Evolutionary conservation across 2,888 invertebrate genomes (phyloP), one percentile per base, ranked within the genome.

Genomic region (Drosophila emarginata): DNA sequence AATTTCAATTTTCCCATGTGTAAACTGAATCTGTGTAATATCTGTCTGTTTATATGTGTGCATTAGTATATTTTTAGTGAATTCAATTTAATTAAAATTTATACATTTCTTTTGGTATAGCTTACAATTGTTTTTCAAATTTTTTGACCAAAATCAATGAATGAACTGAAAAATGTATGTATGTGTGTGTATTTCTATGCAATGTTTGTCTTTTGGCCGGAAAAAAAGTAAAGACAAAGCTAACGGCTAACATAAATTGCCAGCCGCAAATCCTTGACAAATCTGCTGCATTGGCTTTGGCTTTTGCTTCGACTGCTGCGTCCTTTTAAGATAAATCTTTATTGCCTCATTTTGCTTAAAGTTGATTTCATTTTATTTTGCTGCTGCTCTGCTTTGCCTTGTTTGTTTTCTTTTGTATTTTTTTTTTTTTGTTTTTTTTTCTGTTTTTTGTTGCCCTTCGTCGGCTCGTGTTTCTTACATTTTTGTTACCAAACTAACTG

Each of bases 261-360:
- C 73, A 76, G 76, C 60, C 82, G 80, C 80, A 87, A 84, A 84
- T 82, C 84, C 84, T 76, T 87, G 80, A 84, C 87, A 87, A 84
- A 84, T 84, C 84, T 80, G 80, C 79, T 77, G 86, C 85, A 82
- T 82, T 85, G 80, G 67, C 70, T 72, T 66, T 65, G 68, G 58
- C 71, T 45, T 45, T 21, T 18, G 45, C 18, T 18, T 45, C 4
- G 18, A 83, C 71, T 45, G 77, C 64, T 71, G 59, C 60, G 66
- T 79, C 70, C 72, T 73, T 64, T 62, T 39, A 39, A 87, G 77
- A 87, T 85, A 85, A 85, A 85, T 85, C 87, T 85, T 85, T 85
- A 87, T 85, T 85, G 83, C 78, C 85, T 82, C 85, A 87, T 87
- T 87, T 80, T 76, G 83, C 85, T 78, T 74, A 75, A 76, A 82